Evolutionary conservation across 2,113 vertebrate species (phyloP), one percentile per base, ranked within the genome.

Genomic region (Electrona antarctica): DNA sequence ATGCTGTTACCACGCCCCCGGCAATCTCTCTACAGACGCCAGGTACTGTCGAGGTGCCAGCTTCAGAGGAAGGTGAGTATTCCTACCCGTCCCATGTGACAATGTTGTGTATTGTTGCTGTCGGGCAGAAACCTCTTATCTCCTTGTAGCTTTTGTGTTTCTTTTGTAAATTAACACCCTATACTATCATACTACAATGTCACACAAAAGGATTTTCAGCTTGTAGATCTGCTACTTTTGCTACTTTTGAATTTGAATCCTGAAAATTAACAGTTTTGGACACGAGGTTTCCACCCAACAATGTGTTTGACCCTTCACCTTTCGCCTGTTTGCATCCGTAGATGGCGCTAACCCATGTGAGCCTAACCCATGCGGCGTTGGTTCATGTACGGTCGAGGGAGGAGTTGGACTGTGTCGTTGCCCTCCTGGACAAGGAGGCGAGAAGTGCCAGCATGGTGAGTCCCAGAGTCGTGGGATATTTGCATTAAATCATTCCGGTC

Each of bases 311-410:
- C 56, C 28, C 8, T 4, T 33, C 51, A 54, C 13, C 13, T 5
- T 54, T 13, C 12, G 13, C 51, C 15, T 58, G 10, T 10, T 9
- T 15, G 11, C 33, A 67, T 56, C 29, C 61, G 0, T 4, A 83
- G 93, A 60, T 75, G 67, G 8, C 1, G 3, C 80, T 28, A 76
- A 90, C 76, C 88, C 80, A 28, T 92, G 92, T 87, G 77, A 89
- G 1, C 78, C 91, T 3, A 91, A 92, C 70, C 85, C 82, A 4
- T 91, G 90, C 70, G 90, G 92, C 5, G 12, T 62, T 67, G 91
- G 88, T 14, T 79, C 79, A 10, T 95, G 92, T 78, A 78, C 84
- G 15, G 83, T 89, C 41, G 81, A 60, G 28, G 84, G 84, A 1
- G 86, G 84, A 3, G 73, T 76, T 3, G 68, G 86, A 12, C 0